Conservation (phyloP, 2,797 vertebrate species). For the Halcyon chelicuti region DNA sequence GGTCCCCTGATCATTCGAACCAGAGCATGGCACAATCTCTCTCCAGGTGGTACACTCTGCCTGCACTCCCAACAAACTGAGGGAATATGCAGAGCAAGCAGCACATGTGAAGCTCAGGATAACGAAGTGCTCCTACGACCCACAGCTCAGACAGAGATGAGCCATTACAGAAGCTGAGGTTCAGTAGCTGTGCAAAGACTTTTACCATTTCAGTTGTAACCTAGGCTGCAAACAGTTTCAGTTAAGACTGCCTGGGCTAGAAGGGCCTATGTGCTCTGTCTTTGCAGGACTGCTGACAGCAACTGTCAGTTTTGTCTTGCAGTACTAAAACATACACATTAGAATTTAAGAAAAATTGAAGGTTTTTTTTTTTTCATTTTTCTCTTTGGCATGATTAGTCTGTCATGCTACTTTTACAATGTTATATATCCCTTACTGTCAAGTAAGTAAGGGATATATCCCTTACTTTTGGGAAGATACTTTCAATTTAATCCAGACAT, state of each 20-base stretch:
- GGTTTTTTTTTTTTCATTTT: background rate
- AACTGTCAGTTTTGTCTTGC: background rate
- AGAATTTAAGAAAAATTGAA: background rate
- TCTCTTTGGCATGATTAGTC: background rate
- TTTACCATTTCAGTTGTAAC: background rate
- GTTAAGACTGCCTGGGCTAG: background rate
- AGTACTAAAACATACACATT: background rate
- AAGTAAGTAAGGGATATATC: background rate
- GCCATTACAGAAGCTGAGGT: background rate
- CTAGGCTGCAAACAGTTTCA: background rate
- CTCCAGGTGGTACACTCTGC: no score
- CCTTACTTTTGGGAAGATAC: background rate
- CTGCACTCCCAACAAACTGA: background rate
- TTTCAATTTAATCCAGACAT: background rate
- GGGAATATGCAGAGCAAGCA: background rate
- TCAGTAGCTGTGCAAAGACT: background rate
- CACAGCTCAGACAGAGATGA: background rate
- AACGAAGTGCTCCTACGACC: background rate
- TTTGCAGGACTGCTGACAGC: background rate
- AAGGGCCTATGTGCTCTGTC: background rate
- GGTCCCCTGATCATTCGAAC: background rate
- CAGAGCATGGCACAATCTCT: background rate
- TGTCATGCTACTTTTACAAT: background rate
- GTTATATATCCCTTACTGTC: background rate
- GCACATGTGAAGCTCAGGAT: rapidly evolving